These are phyloP conservation scores for Coelopa pilipes DNA, from an alignment of 2,888 invertebrate species.

Conservation along the genomic window DNA sequence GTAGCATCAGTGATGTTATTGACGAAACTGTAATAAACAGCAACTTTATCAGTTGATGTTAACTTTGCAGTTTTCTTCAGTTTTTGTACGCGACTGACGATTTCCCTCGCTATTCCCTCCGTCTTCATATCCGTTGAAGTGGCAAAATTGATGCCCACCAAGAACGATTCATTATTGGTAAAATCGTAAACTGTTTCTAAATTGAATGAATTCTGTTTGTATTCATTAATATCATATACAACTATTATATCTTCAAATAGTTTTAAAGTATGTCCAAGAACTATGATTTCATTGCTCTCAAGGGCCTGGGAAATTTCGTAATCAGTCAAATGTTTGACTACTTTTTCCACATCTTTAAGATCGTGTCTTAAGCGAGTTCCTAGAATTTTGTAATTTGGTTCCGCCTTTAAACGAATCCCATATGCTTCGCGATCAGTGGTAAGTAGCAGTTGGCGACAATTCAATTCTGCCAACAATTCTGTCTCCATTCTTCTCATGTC, in stretches of 20 bases:
- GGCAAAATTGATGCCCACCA: constrained; percentile 12
- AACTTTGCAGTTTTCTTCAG: constrained; percentile 89
- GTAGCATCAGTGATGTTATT: background rate
- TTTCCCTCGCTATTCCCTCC: constrained; percentile 92
- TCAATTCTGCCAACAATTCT: constrained; percentile 73
- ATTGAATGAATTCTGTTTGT: constrained; percentile 47
- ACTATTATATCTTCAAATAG: constrained; percentile 1
- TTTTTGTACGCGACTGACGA: constrained; percentile 92
- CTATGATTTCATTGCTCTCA: background rate
- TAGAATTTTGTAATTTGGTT: constrained; percentile 85
- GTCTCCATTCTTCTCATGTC: constrained; percentile 3
- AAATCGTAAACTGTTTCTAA: constrained; percentile 76
- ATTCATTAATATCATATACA: background rate
- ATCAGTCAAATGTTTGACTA: constrained; percentile 79
- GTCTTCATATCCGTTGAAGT: constrained; percentile 68
- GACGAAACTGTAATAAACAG: constrained; percentile 73
- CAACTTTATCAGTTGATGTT: constrained; percentile 86
- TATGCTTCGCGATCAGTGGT: constrained; percentile 88
- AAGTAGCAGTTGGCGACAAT: constrained; percentile 81
- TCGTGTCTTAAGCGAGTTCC: constrained; percentile 86
- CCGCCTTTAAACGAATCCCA: constrained; percentile 86
- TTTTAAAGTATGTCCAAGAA: background rate
- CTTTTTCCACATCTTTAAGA: constrained; percentile 83
- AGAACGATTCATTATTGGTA: constrained; percentile 74
- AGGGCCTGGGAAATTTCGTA: background rate